Evolutionary conservation across 2,797 vertebrate species (phyloP), one percentile per base, ranked within the genome.

Genomic region (Aselliscus stoliczkanus): DNA sequence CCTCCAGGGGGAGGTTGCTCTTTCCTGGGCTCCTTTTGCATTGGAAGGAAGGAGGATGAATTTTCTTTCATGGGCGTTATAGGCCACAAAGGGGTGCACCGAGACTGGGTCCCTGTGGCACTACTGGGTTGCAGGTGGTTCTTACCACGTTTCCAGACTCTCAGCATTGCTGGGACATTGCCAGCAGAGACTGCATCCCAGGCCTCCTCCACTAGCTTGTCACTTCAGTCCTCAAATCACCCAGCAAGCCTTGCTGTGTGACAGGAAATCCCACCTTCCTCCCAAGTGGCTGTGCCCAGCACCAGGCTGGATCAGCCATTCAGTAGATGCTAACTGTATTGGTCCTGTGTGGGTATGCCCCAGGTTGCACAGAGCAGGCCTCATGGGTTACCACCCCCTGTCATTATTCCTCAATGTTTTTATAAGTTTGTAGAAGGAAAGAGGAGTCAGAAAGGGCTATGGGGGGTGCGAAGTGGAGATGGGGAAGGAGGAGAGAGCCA

Each of bases 361-460:
- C 1, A 12, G 2, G 42, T 3, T 52, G 31, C 80, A 29, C 29
- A 37, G n/a, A 47, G 34, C 58, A 64, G n/a, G 85, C 31, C 62
- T 37, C 31, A 21, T 21, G 31, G 54, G 18, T 62, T 54, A 27
- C 62, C 37, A 29, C 20, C 18, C 1, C 23, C 12, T 27, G 20
- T 37, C 70, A 64, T 50, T 56, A 37, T 15, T 65, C n/a, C 15
- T 34, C 27, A 60, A 27, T 60, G 25, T 60, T 60, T 60, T 60
- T 4, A 2, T 60, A 27, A 29, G 27, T 60, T 60, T 13, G 27
- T 60, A 65, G 7, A n/a, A 64, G 62, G 31, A n/a, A 15, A n/a
- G 62, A 20, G 6, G 42, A 0, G 10, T 44, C 44, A 34, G 56
- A 0, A 3, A 0, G 0, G 42, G 13, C 69, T 72, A 62, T 64